Base-by-base conservation (phyloP, 2,797 vertebrate genomes). In the Rhinichthys osculus region DNA sequence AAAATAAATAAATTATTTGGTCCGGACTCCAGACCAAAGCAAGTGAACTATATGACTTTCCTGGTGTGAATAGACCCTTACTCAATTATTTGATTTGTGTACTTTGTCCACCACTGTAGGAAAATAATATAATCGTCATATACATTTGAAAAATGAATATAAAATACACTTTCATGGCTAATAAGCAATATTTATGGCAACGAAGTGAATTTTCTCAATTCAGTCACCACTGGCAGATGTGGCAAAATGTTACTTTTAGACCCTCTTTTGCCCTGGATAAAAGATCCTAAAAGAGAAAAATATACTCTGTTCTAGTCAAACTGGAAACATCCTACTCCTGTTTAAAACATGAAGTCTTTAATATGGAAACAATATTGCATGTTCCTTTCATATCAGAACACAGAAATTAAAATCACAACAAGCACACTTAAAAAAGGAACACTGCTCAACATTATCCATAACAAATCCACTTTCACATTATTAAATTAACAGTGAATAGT, bases 281-380 rank as follows among this genome's bases (percentile, higher is more conserved):
- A 69, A 19, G 4, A 64, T 30, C n/a, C n/a, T 64, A 30, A 54
- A 30, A 38, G 17, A 69, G 17, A 38, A 21, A 69, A 1, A 21
- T 10, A 19, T 2, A 33, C 33, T 67, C 9, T 42, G 11, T 44
- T 44, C 44, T 1, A 23, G 3, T n/a, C 21, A 40, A 77, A 77
- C 21, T 38, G 35, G 50, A 77, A 77, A 47, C 44, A 14, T 47
- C 44, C 44, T 44, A 44, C 44, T 47, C 44, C 44, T 47, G 42
- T 44, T 44, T 44, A 13, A 35, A 69, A 59, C 76, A 62, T 78
- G n/a, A 78, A 42, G 23, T 40, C 59, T 17, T 47, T 64, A 79
- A 44, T 42, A 40, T 13, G 40, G 8, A 40, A 79, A 79, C n/a
- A 33, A 11, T 2, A 47, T 17, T 17, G 14, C 14, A 19, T 27